Evolutionary conservation across 2,888 invertebrate genomes (phyloP).

Genomic region (Amaurobius ferox): DNA sequence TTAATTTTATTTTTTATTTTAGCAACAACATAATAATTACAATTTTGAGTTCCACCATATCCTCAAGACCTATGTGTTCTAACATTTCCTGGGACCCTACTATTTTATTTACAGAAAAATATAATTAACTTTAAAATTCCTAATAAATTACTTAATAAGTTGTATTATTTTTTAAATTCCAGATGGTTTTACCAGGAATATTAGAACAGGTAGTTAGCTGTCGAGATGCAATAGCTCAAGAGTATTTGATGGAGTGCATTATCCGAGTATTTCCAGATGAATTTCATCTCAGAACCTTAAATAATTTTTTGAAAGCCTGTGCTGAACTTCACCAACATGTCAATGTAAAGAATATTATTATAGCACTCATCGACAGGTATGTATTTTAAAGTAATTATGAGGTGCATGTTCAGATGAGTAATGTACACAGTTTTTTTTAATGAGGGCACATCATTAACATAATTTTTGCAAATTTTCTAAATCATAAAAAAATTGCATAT

Average conservation of each 20-base stretch:
- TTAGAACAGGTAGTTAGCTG: slow-evolving; percentile 99
- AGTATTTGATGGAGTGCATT: slow-evolving; percentile 99
- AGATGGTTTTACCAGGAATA: slow-evolving; percentile 94
- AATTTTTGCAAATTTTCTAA: no score
- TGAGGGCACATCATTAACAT: no score
- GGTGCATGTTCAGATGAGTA: no score
- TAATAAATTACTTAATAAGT: neutral
- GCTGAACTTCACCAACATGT: slow-evolving; percentile 96
- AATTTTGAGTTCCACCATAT: no score
- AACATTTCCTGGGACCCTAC: no score
- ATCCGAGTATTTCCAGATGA: slow-evolving; percentile 99
- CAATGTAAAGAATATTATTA: slow-evolving; percentile 98
- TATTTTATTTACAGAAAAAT: no score
- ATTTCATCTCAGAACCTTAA: slow-evolving; percentile 96
- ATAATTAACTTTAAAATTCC: neutral
- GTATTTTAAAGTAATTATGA: no score
- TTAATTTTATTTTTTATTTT: no score
- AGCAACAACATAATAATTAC: no score
- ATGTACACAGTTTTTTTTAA: no score
- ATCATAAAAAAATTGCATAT: no score
- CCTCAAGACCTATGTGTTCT: no score
- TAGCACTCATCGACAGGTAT: slow-evolving; percentile 89
- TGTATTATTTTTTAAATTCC: slow-evolving; percentile 72
- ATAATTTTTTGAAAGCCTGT: slow-evolving; percentile 96
- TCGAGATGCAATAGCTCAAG: slow-evolving; percentile 98